Evolutionary conservation across 1,140 invertebrate genomes (phyloP).

Genomic region (fruit fly (Drosophila melanogaster)): DNA sequence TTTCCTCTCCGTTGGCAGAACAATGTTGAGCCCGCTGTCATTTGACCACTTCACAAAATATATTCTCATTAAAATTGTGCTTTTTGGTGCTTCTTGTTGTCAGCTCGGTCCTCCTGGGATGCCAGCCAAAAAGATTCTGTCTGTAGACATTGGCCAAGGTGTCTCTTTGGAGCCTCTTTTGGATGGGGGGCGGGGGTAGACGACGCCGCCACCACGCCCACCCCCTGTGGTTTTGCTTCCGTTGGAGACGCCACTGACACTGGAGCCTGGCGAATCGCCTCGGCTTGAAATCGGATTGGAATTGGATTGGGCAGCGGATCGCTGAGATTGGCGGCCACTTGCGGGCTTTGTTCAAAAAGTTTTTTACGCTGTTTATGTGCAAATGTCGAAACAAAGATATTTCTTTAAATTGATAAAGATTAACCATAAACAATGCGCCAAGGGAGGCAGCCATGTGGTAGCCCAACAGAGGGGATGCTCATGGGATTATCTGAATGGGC

Average conservation of each 20-base stretch:
- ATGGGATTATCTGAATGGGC: not conserved
- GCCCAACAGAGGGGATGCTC: not conserved
- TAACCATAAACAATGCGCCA: slow-evolving; percentile 71
- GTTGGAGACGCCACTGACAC: slow-evolving; percentile 76
- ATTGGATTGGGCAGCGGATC: slow-evolving; percentile 43
- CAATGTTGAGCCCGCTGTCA: slow-evolving; percentile 67
- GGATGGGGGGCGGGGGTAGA: not conserved
- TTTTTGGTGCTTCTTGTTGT: slow-evolving; percentile 75
- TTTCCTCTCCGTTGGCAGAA: slow-evolving; percentile 42
- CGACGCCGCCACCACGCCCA: slow-evolving; percentile 66
- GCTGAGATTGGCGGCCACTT: slow-evolving; percentile 4
- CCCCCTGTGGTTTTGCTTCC: slow-evolving; percentile 82
- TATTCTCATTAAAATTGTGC: slow-evolving; percentile 83
- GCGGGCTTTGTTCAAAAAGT: slow-evolving; percentile 25
- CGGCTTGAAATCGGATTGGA: slow-evolving; percentile 20
- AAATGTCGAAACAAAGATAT: slow-evolving; percentile 84
- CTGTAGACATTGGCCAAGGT: slow-evolving; percentile 34
- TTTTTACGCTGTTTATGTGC: slow-evolving; percentile 77
- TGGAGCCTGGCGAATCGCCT: slow-evolving; percentile 1
- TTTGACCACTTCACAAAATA: slow-evolving; percentile 73
- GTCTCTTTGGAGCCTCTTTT: slow-evolving; percentile 20
- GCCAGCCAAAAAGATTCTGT: slow-evolving; percentile 10
- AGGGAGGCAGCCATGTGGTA: slow-evolving; percentile 39
- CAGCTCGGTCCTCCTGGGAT: slow-evolving; percentile 28
- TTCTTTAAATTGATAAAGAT: slow-evolving; percentile 83